Evolutionary conservation across 2,113 vertebrate genomes (phyloP).

Genomic region (Theristicus caerulescens): DNA sequence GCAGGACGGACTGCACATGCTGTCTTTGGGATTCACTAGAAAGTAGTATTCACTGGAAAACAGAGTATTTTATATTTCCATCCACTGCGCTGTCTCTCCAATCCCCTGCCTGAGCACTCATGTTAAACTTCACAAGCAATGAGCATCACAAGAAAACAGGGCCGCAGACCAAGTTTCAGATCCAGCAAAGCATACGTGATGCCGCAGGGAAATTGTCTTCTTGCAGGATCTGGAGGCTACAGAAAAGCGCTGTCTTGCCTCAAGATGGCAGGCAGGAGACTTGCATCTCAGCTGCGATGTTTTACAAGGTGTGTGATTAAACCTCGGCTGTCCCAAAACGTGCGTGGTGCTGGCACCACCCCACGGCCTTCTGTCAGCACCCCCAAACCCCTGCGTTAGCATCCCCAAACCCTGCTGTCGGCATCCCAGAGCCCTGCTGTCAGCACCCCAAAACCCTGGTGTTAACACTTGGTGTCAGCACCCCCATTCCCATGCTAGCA

Average conservation of each 20-base stretch:
- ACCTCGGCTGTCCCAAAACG: accelerated
- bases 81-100: accelerated
- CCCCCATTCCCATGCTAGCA: not conserved
- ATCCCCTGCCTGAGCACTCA: accelerated
- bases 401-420: accelerated
- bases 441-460: accelerated
- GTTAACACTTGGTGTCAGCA: accelerated
- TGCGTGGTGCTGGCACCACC: not conserved
- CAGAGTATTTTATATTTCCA: accelerated
- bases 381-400: accelerated
- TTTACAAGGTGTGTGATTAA: accelerated
- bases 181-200: accelerated
- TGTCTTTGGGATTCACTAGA: not conserved
- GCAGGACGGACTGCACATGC: not conserved
- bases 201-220: not conserved
- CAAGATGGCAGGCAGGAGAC: conserved; percentile 3
- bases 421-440: no score
- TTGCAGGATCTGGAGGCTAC: not conserved
- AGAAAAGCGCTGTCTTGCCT: not conserved
- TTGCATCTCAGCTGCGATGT: not conserved
- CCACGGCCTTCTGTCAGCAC: not conserved
- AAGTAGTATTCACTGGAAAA: accelerated
- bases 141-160: not conserved
- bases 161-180: accelerated
- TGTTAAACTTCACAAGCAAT: accelerated